phyloP scores from a whole-genome alignment of 2,888 invertebrate genomes.

The Nematopogon swammerdamellus region DNA sequence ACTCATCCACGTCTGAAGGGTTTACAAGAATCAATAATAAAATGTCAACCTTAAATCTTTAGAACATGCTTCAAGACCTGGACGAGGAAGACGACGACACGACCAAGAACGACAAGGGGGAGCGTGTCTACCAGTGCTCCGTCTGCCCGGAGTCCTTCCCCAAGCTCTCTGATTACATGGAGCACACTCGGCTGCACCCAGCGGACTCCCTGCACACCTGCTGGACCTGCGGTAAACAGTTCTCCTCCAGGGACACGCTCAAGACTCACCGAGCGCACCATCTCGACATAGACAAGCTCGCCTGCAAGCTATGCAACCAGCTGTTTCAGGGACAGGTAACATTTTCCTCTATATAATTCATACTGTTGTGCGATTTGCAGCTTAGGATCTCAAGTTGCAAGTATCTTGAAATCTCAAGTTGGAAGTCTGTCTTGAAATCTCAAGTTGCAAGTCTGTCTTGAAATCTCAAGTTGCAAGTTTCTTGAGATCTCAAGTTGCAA shows the following conservation, averaged over 20 bases:
- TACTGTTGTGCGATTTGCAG: no score
- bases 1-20: no score
- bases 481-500: no score
- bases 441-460: no score
- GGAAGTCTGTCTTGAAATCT: no score
- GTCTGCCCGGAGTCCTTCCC: slow-evolving; percentile 36
- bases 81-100: slow-evolving; percentile 32
- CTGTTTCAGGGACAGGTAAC: slow-evolving; percentile 18
- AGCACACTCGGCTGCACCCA: slow-evolving; percentile 24
- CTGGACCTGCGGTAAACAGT: slow-evolving; percentile 45
- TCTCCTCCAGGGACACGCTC: slow-evolving; percentile 19
- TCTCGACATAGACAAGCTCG: slow-evolving; percentile 4
- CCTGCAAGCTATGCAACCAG: slow-evolving; percentile 25
- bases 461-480: no score
- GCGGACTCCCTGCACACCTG: slow-evolving; percentile 31
- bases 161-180: slow-evolving; percentile 29
- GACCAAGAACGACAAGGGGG: slow-evolving; percentile 30
- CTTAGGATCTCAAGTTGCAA: no score
- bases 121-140: slow-evolving; percentile 39
- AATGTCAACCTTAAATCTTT: no score
- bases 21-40: no score
- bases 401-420: no score
- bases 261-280: slow-evolving; percentile 15
- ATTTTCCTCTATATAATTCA: no score
- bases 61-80: background rate